phyloP scores from a whole-genome alignment of 2,113 vertebrate genomes.

The Alligator mississippiensis region DNA sequence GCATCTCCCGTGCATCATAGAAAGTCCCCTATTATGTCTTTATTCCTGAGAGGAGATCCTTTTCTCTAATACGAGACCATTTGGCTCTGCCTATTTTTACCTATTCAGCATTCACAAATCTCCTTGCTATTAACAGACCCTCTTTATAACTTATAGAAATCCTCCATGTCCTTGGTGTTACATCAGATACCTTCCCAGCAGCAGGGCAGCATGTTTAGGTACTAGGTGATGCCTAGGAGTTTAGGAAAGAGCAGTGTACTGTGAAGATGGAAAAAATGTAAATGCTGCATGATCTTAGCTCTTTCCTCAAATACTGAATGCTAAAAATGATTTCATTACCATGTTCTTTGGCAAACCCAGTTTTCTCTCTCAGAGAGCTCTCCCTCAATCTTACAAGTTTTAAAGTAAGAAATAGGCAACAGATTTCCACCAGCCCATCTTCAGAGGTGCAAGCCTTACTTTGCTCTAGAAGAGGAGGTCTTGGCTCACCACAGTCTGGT shows the following conservation, averaged over 20 bases:
- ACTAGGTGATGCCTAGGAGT: neutral
- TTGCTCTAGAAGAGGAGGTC: neutral
- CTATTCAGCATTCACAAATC: neutral
- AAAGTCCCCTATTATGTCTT: neutral
- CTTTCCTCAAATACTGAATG: neutral
- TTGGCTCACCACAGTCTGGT: neutral
- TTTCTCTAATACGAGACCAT: neutral
- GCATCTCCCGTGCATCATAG: neutral
- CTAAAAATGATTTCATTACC: neutral
- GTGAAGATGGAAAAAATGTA: neutral
- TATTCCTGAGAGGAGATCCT: neutral
- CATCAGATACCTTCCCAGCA: too few species aligned
- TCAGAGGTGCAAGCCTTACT: accelerated
- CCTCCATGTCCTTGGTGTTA: too few species aligned
- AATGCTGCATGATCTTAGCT: neutral
- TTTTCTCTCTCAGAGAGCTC: neutral
- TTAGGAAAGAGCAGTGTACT: accelerated
- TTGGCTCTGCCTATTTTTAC: neutral
- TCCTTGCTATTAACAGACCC: too few species aligned
- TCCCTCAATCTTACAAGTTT: neutral
- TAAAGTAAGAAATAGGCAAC: neutral
- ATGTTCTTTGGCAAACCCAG: neutral
- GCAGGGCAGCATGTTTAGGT: too few species aligned
- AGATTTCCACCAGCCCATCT: neutral
- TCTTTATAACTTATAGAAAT: too few species aligned